Conservation (phyloP, 2,888 invertebrate species). For the Siphlonurus alternatus region DNA sequence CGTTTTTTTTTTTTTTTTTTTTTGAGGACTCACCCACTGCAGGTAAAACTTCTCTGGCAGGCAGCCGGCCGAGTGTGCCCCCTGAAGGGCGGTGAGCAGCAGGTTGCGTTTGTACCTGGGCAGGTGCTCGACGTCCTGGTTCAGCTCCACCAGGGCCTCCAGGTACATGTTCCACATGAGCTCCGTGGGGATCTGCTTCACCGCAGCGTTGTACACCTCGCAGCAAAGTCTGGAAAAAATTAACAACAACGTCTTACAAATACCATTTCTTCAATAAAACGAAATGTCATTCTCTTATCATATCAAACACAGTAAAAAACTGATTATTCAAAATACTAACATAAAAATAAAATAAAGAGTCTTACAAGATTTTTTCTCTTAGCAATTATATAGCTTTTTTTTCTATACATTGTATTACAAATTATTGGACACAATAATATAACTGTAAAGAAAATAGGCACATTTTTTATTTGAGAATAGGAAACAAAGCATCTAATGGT, state of each 20-base stretch:
- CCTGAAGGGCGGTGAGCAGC: constrained; percentile 31
- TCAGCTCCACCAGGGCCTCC: constrained; percentile 36
- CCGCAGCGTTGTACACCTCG: constrained; percentile 32
- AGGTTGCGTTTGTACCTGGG: constrained; percentile 32
- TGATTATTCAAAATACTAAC: too few relatives aligned
- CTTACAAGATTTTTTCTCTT: constrained; percentile 16
- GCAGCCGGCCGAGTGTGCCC: constrained; percentile 29
- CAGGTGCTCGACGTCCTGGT: constrained; percentile 28
- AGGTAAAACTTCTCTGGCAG: constrained; percentile 33
- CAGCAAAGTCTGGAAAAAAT: constrained; percentile 24
- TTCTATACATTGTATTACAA: constrained; percentile 6
- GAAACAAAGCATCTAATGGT: too few relatives aligned
- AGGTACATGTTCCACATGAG: constrained; percentile 39
- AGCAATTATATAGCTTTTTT: constrained; percentile 10
- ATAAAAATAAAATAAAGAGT: constrained; percentile 1
- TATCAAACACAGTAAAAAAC: too few relatives aligned
- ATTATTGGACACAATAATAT: too few relatives aligned
- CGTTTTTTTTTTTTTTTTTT: too few relatives aligned
- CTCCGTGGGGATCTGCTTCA: constrained; percentile 30
- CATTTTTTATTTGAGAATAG: too few relatives aligned
- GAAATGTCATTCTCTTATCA: too few relatives aligned
- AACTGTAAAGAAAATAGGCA: too few relatives aligned
- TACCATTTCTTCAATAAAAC: too few relatives aligned
- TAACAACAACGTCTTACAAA: too few relatives aligned
- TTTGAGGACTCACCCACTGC: constrained; percentile 24